A percentile compares a stretch with the other conserved stretches of the same genome.
phyloP scores from a whole-genome alignment of 2,113 vertebrate genomes.

The Pipa parva region DNA sequence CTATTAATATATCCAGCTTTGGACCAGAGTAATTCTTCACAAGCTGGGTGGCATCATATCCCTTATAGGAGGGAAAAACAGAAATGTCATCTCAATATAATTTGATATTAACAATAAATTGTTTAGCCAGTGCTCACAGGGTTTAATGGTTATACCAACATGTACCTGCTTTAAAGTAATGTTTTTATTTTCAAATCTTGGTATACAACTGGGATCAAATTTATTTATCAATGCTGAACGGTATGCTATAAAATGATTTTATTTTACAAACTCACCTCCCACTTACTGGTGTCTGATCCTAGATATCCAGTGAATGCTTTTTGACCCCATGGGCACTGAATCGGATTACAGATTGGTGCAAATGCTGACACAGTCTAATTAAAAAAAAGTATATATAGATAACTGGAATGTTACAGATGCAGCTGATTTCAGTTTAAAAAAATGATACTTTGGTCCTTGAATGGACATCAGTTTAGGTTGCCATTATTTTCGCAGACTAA shows the following conservation, averaged over 20 bases:
- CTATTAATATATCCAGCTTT: slow-evolving; percentile 85
- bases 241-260: too few species aligned
- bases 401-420: neutral
- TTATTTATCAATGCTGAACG: too few species aligned
- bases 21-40: slow-evolving; percentile 74
- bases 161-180: too few species aligned
- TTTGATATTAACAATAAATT: neutral
- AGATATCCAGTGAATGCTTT: slow-evolving; percentile 89
- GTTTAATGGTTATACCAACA: neutral
- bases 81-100: neutral
- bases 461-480: too few species aligned
- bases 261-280: slow-evolving; percentile 94
- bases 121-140: neutral
- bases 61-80: slow-evolving; percentile 56
- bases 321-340: slow-evolving; percentile 92
- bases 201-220: too few species aligned
- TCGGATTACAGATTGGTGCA: slow-evolving; percentile 91
- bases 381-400: slow-evolving; percentile 31
- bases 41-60: slow-evolving; percentile 81
- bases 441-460: too few species aligned
- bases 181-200: neutral
- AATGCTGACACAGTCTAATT: slow-evolving; percentile 87
- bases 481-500: too few species aligned
- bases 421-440: too few species aligned
- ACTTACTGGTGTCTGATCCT: slow-evolving; percentile 76